These are phyloP conservation scores for Eupithecia subfuscata DNA, from an alignment of 2,888 invertebrate genomes.

Conservation along the genomic window DNA sequence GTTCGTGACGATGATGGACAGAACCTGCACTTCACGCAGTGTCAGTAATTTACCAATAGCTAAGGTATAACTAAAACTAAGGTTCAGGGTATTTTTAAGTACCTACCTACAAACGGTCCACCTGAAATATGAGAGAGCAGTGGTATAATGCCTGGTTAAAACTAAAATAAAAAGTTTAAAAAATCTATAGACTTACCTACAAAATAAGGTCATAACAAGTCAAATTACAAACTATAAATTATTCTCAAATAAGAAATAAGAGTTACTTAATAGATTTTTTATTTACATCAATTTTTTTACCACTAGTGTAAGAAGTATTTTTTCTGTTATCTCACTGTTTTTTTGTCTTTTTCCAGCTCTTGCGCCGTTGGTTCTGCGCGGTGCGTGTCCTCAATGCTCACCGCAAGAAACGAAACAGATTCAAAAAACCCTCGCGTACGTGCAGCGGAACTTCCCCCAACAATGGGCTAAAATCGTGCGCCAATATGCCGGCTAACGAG, in stretches of 20 bases:
- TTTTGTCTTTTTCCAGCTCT: conserved; percentile 80
- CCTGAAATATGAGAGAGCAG: too few species aligned
- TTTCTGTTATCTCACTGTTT: neutral
- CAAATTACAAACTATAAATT: too few species aligned
- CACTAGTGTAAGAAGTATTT: neutral
- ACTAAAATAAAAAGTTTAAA: too few species aligned
- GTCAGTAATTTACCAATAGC: too few species aligned
- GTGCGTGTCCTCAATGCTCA: conserved; percentile 88
- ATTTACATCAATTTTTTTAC: neutral
- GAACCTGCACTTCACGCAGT: too few species aligned
- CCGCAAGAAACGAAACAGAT: conserved; percentile 89
- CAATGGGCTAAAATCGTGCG: conserved; percentile 90
- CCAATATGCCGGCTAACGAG: conserved; percentile 85
- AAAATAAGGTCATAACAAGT: too few species aligned
- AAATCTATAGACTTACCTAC: too few species aligned
- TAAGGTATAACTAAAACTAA: too few species aligned
- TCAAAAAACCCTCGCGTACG: conserved; percentile 88
- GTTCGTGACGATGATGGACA: too few species aligned
- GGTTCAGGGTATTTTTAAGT: too few species aligned
- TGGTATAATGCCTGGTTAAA: too few species aligned
- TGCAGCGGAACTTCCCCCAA: conserved; percentile 89
- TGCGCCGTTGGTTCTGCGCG: conserved; percentile 89
- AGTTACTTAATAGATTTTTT: neutral
- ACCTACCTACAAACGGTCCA: too few species aligned
- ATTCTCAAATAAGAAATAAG: neutral